A percentile compares a stretch with the other conserved stretches of the same genome.
Conservation (phyloP, 2,113 vertebrate species). For the Hippoglossus stenolepis region DNA sequence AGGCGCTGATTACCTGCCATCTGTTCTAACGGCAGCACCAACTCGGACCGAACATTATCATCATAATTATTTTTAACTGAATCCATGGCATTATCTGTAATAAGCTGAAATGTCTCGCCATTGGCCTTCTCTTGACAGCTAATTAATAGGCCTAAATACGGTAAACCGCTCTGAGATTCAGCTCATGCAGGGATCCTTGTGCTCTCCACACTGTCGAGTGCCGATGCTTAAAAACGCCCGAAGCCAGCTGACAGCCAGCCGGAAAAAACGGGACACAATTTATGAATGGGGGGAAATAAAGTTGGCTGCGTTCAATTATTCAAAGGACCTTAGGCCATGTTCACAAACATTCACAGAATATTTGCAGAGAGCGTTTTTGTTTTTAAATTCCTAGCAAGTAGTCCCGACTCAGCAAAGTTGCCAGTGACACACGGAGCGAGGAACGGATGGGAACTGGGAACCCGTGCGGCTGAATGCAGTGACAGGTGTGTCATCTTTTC, state of each 20-base stretch:
- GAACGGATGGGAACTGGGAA: background rate
- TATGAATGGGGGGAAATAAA: slow-evolving; percentile 45
- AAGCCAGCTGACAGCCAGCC: slow-evolving; percentile 35
- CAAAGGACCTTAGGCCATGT: slow-evolving; percentile 27
- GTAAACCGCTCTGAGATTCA: slow-evolving; percentile 33
- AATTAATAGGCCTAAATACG: slow-evolving; percentile 60
- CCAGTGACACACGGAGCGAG: background rate
- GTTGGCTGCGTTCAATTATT: slow-evolving; percentile 54
- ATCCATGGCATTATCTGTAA: slow-evolving; percentile 64
- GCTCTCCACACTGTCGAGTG: slow-evolving; percentile 28
- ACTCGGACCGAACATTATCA: slow-evolving; percentile 42
- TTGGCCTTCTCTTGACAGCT: slow-evolving; percentile 63
- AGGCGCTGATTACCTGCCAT: slow-evolving; percentile 59
- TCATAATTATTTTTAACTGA: slow-evolving; percentile 59
- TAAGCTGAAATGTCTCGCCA: slow-evolving; percentile 47
- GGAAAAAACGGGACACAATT: slow-evolving; percentile 30
- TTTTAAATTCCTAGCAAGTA: slow-evolving; percentile 5
- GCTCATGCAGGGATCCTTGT: slow-evolving; percentile 5
- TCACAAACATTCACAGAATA: slow-evolving; percentile 34
- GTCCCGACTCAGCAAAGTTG: slow-evolving; percentile 2
- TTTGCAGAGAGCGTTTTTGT: background rate
- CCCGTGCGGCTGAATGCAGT: background rate
- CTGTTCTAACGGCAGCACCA: slow-evolving; percentile 45
- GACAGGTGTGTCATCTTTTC: background rate
- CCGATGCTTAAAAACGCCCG: slow-evolving; percentile 32